Conservation (phyloP, 2,113 vertebrate genomes). For the Passer domesticus region DNA sequence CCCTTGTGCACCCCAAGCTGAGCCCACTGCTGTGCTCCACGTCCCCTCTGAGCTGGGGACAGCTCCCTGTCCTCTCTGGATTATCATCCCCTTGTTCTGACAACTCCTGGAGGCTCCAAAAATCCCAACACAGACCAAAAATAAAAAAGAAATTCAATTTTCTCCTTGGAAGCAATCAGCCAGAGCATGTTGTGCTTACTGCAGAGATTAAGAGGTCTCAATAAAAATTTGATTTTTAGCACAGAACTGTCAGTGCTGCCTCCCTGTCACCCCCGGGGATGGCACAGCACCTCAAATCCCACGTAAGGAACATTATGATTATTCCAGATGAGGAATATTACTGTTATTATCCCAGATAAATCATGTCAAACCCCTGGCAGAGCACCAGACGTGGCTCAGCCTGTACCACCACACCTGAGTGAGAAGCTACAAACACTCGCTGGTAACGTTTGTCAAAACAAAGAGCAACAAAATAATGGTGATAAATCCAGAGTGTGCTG, state of each 20-base stretch:
- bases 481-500: not conserved
- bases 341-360: not conserved
- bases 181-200: not conserved
- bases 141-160: not conserved
- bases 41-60: not conserved
- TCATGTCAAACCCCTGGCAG: not conserved
- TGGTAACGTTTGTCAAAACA: not conserved
- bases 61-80: not conserved
- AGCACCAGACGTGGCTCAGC: not conserved
- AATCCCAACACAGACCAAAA: not conserved
- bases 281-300: not conserved
- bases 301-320: accelerated
- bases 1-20: not conserved
- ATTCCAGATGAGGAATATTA: not conserved
- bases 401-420: not conserved
- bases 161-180: conserved; percentile 1
- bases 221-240: conserved; percentile 15
- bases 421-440: accelerated
- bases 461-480: not conserved
- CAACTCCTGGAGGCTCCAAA: not conserved
- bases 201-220: conserved; percentile 28
- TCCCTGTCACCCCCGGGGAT: not conserved
- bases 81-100: not conserved
- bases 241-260: not conserved
- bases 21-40: not conserved